These are phyloP conservation scores for Andricus curvator DNA, from an alignment of 2,888 invertebrate species.

Conservation along the genomic window DNA sequence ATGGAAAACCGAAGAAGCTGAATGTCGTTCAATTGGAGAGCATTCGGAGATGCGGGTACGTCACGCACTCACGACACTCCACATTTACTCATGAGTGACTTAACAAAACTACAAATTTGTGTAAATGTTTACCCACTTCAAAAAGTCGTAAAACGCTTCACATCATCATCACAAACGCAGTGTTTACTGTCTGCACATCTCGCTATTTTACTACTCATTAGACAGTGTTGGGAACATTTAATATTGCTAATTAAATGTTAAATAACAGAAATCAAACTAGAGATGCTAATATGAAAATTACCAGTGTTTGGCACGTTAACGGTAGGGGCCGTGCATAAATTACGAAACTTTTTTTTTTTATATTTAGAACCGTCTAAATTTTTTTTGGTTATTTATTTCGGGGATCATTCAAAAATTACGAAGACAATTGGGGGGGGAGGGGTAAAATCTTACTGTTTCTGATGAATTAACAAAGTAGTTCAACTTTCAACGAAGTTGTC, in stretches of 20 bases:
- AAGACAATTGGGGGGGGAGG: too few relatives aligned
- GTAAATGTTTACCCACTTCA: conserved; percentile 44
- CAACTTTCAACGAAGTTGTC: too few relatives aligned
- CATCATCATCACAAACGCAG: conserved; percentile 15
- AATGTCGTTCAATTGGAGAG: conserved; percentile 88
- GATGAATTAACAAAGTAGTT: too few relatives aligned
- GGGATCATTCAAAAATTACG: too few relatives aligned
- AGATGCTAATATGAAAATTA: too few relatives aligned
- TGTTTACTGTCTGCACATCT: conserved; percentile 20
- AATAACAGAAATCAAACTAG: too few relatives aligned
- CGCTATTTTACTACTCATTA: neutral
- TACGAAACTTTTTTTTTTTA: too few relatives aligned
- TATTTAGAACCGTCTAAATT: too few relatives aligned
- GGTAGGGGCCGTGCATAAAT: too few relatives aligned
- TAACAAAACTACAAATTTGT: conserved; percentile 21
- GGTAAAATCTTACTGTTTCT: too few relatives aligned
- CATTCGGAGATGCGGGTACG: conserved; percentile 88
- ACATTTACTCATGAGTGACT: conserved; percentile 49
- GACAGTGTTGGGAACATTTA: neutral
- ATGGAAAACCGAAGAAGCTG: conserved; percentile 89
- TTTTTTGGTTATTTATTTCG: too few relatives aligned
- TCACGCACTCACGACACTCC: conserved; percentile 66
- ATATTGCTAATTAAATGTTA: neutral
- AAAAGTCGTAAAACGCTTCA: neutral
- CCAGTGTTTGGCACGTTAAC: too few relatives aligned